Evolutionary conservation across 2,113 vertebrate genomes (phyloP), one percentile per base, ranked within the genome.

Genomic region (Fulmarus glacialis): DNA sequence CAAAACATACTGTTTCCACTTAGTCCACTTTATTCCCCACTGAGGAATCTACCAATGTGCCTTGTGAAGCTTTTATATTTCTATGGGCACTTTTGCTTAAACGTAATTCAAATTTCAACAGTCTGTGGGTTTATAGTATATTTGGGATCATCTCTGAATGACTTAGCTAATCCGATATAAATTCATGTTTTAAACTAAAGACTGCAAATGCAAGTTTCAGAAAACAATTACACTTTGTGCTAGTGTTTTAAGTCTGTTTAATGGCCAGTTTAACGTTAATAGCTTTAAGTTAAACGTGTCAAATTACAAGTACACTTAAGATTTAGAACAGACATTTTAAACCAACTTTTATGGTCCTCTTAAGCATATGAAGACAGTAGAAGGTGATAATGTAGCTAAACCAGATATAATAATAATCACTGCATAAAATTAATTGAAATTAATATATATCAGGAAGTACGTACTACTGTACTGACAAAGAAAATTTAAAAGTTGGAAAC

Each of bases 81-180:
- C 91, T 86, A 22, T 43, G 48, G 82, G 27, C 52, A 80, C 53
- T 93, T 86, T 56, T 60, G 63, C 52, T 91, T 75, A 82, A 78
- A 62, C 1, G 1, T 73, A 70, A 91, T 78, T 86, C 82, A 81
- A 70, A 81, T 92, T 91, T 96, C 74, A 94, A 36, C 43, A 92
- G 21, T 36, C 64, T 82, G 45, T 70, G 43, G 40, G 45, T 64
- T 90, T 91, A 94, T 36, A 48, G 34, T n/a, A 12, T 91, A 79
- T 52, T 91, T 90, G 71, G 71, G 84, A 96, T 92, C 43, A 88
- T 90, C 91, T 80, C 52, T 63, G 70, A 88, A 82, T 38, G 26
- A 75, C 15, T 78, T 80, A 26, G 24, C 67, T 94, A 86, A 93
- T 87, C 75, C 52, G 15, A 73, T 48, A 82, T 81, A 92, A 93